phyloP scores from a whole-genome alignment of 2,888 invertebrate genomes.

The Pasiphila rectangulata region DNA sequence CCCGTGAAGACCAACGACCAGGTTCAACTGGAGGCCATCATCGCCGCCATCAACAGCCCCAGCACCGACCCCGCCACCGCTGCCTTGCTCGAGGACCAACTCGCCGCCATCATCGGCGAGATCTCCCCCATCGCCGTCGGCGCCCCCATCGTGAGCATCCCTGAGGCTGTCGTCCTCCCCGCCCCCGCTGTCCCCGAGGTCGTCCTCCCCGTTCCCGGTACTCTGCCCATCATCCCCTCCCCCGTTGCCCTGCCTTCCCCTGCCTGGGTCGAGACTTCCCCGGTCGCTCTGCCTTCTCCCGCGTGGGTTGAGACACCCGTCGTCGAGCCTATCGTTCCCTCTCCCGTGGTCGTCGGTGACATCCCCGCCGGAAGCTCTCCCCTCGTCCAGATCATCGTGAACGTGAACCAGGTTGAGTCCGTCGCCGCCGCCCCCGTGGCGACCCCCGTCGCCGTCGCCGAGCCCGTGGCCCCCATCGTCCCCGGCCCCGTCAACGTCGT shows the following conservation, averaged over 20 bases:
- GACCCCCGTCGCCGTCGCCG: conserved; percentile 16
- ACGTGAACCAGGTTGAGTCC: conserved; percentile 22
- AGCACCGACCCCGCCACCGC: conserved; percentile 33
- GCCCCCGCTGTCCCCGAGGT: neutral
- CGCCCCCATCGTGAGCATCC: conserved; percentile 1
- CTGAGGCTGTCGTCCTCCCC: neutral
- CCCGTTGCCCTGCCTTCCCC: neutral
- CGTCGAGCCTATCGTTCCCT: conserved; percentile 30
- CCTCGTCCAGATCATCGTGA: conserved; percentile 7
- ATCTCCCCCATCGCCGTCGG: neutral
- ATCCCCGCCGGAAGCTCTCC: conserved; percentile 11
- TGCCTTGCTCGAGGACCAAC: conserved; percentile 26
- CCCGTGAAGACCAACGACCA: conserved; percentile 26
- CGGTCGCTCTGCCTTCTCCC: no score
- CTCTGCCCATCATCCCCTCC: no score
- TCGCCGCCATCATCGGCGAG: conserved; percentile 9
- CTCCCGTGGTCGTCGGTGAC: conserved; percentile 35
- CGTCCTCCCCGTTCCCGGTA: neutral
- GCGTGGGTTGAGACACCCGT: no score
- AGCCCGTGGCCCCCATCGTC: conserved; percentile 17
- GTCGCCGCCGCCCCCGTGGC: conserved; percentile 15
- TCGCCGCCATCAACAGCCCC: conserved; percentile 33
- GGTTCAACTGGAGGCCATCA: conserved; percentile 33
- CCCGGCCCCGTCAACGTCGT: conserved; percentile 11
- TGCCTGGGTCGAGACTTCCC: no score